Evolutionary conservation across 2,113 vertebrate species (phyloP).

Genomic region (Redunca redunca): DNA sequence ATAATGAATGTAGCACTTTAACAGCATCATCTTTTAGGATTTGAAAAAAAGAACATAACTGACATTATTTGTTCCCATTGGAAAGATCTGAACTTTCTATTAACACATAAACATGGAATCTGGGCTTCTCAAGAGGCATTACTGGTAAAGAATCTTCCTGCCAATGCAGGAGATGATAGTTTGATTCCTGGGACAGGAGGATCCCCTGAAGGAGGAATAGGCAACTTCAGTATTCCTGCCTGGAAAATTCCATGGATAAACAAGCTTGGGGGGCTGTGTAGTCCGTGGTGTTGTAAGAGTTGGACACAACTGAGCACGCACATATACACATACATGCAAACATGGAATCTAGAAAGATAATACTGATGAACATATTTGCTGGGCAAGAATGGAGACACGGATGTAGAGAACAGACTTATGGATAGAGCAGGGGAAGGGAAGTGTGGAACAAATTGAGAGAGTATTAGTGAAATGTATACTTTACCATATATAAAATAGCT

Average conservation of each 20-base stretch:
- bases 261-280: background rate
- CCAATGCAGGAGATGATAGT: background rate
- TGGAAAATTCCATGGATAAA: background rate
- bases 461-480: background rate
- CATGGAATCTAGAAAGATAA: background rate
- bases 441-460: background rate
- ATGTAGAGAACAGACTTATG: background rate
- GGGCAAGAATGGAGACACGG: background rate
- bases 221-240: background rate
- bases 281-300: background rate
- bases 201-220: background rate
- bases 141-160: background rate
- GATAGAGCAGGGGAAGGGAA: background rate
- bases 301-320: accelerated
- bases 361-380: background rate
- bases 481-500: background rate
- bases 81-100: background rate
- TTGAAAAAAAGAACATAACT: background rate
- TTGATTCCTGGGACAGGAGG: background rate
- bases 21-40: background rate
- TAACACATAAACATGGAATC: background rate
- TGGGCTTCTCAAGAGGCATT: background rate
- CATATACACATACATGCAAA: background rate
- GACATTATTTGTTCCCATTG: background rate
- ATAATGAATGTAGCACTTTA: background rate